phyloP scores from a whole-genome alignment of 2,797 vertebrate species.

The Enteromius trimaculatus region DNA sequence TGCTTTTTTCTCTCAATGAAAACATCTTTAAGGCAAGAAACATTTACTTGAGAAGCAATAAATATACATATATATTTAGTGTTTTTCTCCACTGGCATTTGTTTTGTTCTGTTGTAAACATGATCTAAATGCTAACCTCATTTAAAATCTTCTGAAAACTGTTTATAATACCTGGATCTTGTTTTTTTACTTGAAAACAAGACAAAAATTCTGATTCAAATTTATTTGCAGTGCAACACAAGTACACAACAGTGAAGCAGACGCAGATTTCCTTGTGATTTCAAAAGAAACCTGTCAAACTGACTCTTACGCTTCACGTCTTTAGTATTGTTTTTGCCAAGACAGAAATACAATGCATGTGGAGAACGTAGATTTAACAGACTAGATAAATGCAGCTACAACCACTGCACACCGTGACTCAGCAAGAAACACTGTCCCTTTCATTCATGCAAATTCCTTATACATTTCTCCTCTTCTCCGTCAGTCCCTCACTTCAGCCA shows the following conservation, averaged over 20 bases:
- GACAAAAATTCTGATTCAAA: no score
- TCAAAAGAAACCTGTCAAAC: constrained; percentile 15
- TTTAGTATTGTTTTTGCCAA: not conserved
- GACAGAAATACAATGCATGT: constrained; percentile 27
- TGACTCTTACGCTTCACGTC: not conserved
- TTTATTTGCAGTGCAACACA: not conserved
- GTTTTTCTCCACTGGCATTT: not conserved
- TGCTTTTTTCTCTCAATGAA: not conserved
- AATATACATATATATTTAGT: not conserved
- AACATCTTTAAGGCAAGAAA: not conserved
- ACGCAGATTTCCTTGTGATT: not conserved
- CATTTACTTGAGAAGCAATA: not conserved
- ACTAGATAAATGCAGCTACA: constrained; percentile 30
- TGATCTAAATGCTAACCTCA: not conserved
- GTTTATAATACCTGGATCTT: not conserved
- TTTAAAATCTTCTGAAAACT: not conserved
- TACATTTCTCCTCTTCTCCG: constrained; percentile 8
- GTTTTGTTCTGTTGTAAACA: not conserved
- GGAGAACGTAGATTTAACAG: not conserved
- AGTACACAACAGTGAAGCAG: not conserved
- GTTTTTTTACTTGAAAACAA: not conserved
- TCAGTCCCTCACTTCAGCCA: constrained; percentile 23
- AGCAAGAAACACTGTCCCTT: constrained; percentile 23
- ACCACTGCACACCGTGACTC: constrained; percentile 32
- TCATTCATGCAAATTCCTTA: constrained; percentile 31